These are phyloP conservation scores for Pollicipes pollicipes DNA, from an alignment of 1,140 invertebrate genomes.

Conservation along the genomic window DNA sequence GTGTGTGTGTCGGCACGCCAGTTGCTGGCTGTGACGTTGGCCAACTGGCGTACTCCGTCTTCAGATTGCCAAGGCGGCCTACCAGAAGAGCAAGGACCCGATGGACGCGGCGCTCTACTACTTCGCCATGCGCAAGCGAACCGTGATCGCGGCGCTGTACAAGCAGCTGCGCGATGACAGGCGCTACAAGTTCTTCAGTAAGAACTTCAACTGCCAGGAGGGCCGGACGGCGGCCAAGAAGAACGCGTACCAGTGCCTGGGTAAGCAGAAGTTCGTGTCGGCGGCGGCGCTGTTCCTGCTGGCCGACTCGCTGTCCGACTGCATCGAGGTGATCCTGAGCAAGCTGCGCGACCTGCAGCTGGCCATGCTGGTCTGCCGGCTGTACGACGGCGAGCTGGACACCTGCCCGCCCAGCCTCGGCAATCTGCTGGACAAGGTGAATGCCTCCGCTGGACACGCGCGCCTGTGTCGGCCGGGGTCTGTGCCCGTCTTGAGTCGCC, in stretches of 20 bases:
- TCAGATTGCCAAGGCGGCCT: constrained; percentile 69
- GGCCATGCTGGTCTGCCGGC: constrained; percentile 76
- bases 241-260: constrained; percentile 89
- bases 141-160: constrained; percentile 87
- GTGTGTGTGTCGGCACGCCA: too few species aligned
- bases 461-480: too few species aligned
- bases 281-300: constrained; percentile 69
- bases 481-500: too few species aligned
- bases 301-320: constrained; percentile 81
- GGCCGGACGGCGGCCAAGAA: constrained; percentile 94
- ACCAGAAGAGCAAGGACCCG: constrained; percentile 76
- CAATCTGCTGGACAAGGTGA: constrained; percentile 48
- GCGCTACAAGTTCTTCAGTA: constrained; percentile 88
- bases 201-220: constrained; percentile 80
- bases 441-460: too few species aligned
- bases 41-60: constrained; percentile 13
- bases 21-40: background rate
- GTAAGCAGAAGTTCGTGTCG: constrained; percentile 50
- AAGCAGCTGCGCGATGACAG: constrained; percentile 68
- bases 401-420: constrained; percentile 51
- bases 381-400: constrained; percentile 70
- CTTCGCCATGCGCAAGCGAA: constrained; percentile 96
- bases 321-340: constrained; percentile 76
- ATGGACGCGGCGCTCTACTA: constrained; percentile 95
- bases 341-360: constrained; percentile 91